Base-by-base conservation (phyloP, 2,888 invertebrate species). In the Pollenia amentaria region DNA sequence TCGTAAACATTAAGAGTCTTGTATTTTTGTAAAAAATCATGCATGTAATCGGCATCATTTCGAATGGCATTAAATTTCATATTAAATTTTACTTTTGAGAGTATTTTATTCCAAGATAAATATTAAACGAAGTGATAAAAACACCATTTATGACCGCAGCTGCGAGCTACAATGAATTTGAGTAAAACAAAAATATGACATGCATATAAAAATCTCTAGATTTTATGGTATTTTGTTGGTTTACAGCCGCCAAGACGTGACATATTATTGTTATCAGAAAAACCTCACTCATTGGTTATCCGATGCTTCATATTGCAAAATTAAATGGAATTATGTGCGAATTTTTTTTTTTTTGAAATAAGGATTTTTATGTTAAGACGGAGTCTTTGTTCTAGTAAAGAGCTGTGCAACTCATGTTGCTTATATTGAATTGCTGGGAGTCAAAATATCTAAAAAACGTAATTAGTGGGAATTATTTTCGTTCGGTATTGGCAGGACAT, bases 121-220 rank as follows among this genome's bases (percentile, higher is more conserved):
- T n/a, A 38, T 60, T 10, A 29, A 57, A 72, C 38, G 18, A 55
- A 57, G 72, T 73, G 14, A 44, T 29, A 64, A 44, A 65, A 46
- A 65, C 3, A 38, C 21, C 18, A 46, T 40, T 75, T 57, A 72
- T 21, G 55, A 46, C 48, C 18, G 40, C 62, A 11, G 18, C 40
- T 38, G 38, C 12, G 18, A 46, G 14, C 14, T 8, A 62, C 18
- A 48, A 62, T 42, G 46, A 65, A 44, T 77, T 72, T 29, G 4
- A 42, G 42, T 51, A 40, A 38, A 18, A 51, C 40, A 48, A 40
- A 75, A 11, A 51, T 89, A 10, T 89, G 88, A 84, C 78, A 83
- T 6, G 91, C 91, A 3, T 89, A 92, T 55, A 81, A 88, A 12
- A 87, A 85, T 72, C 90, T 90, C 18, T 92, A 92, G 91, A n/a